These are phyloP conservation scores for Macaria liturata DNA, from an alignment of 2,888 invertebrate genomes.

Conservation along the genomic window DNA sequence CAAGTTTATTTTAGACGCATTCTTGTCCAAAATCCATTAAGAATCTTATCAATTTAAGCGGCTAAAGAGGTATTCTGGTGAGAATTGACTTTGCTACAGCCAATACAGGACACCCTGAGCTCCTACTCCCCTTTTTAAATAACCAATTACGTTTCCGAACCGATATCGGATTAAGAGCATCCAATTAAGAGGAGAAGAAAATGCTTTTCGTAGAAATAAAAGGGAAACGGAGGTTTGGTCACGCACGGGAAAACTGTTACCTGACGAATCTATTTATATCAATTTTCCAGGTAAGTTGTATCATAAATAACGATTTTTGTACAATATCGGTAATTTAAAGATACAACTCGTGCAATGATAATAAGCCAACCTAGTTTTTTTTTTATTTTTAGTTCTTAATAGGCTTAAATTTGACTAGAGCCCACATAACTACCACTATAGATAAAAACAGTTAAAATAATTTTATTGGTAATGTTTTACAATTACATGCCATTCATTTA, in stretches of 20 bases:
- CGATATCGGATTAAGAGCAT: slow-evolving; percentile 29
- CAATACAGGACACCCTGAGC: slow-evolving; percentile 21
- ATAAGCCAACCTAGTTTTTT: no score
- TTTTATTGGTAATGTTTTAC: no score
- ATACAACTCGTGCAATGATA: no score
- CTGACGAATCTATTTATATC: slow-evolving; percentile 17
- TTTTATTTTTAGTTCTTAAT: no score
- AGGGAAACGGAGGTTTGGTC: slow-evolving; percentile 26
- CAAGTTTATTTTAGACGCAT: slow-evolving; percentile 1
- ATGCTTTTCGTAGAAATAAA: slow-evolving; percentile 31
- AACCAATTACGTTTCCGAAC: slow-evolving; percentile 25
- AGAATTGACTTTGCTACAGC: slow-evolving; percentile 25
- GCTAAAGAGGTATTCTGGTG: slow-evolving; percentile 11
- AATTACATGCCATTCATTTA: no score
- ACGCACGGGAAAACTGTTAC: slow-evolving; percentile 24
- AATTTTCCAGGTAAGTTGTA: no score
- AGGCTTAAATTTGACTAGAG: no score
- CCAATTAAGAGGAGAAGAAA: slow-evolving; percentile 27
- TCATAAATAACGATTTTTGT: no score
- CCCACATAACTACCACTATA: no score
- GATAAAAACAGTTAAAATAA: no score
- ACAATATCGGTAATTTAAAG: no score
- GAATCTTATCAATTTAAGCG: slow-evolving; percentile 17
- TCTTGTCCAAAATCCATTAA: slow-evolving; percentile 12
- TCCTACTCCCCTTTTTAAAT: slow-evolving; percentile 25